Evolutionary conservation across 53 echinoderm and acorn worm genomes (phyloP).

Genomic region (Actinopyga echinites): DNA sequence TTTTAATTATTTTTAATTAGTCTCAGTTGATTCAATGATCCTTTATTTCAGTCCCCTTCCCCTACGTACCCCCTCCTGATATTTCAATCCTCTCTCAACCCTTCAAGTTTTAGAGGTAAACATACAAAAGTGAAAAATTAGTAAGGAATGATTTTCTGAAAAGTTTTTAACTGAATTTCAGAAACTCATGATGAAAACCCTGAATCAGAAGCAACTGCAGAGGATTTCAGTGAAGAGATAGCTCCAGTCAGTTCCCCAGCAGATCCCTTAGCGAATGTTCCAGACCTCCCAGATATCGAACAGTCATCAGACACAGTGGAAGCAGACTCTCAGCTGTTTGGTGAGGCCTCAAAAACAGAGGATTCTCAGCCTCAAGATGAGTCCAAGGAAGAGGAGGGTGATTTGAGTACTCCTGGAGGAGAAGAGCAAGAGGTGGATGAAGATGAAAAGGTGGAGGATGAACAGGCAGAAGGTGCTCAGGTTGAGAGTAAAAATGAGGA

Average conservation of each 20-base stretch:
- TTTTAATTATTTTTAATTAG: too few species aligned
- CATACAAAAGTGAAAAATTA: too few species aligned
- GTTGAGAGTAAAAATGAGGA: slow-evolving; percentile 31
- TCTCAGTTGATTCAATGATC: too few species aligned
- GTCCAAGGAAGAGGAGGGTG: neutral
- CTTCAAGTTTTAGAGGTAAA: too few species aligned
- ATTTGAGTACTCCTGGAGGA: neutral
- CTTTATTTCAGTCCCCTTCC: too few species aligned
- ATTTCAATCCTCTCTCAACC: neutral
- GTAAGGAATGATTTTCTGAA: too few species aligned
- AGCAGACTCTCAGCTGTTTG: slow-evolving; percentile 32
- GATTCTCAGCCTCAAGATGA: slow-evolving; percentile 11
- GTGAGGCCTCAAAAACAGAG: slow-evolving; percentile 34
- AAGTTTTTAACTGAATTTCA: neutral
- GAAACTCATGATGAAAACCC: slow-evolving; percentile 34
- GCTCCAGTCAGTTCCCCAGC: slow-evolving; percentile 29
- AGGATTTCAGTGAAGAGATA: neutral
- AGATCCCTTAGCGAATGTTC: slow-evolving; percentile 45
- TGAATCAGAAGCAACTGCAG: slow-evolving; percentile 4
- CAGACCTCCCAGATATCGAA: slow-evolving; percentile 50
- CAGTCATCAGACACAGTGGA: slow-evolving; percentile 30
- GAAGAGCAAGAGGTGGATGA: slow-evolving; percentile 14
- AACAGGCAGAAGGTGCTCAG: neutral
- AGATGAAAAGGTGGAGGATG: slow-evolving; percentile 45
- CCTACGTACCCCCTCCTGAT: neutral